Percentiles rank a stretch among this genome's conserved stretches.
Conservation (phyloP, 2,888 invertebrate genomes). For the Hecatera dysodea region DNA sequence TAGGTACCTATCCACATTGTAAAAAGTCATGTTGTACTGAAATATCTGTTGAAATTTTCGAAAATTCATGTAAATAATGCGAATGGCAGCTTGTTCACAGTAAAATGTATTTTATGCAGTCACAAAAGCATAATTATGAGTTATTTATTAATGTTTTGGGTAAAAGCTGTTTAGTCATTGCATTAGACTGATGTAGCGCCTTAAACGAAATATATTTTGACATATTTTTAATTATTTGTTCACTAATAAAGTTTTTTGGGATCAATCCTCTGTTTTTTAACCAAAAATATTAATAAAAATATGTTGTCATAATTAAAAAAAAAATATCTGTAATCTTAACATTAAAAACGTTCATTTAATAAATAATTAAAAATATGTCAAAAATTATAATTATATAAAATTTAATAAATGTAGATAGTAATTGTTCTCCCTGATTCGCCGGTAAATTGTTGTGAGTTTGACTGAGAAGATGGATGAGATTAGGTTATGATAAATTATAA, state of each 20-base stretch:
- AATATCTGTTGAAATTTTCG: constrained; percentile 22
- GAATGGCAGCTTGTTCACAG: constrained; percentile 68
- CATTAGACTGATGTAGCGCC: constrained; percentile 87
- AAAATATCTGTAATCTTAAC: not conserved
- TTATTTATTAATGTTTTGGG: constrained; percentile 67
- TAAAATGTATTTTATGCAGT: constrained; percentile 66
- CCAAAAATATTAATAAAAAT: not conserved
- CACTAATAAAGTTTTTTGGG: constrained; percentile 9
- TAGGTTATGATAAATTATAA: constrained; percentile 88
- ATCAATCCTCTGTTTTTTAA: constrained; percentile 24
- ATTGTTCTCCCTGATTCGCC: constrained; percentile 83
- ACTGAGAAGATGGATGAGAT: constrained; percentile 83
- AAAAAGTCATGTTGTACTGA: constrained; percentile 40
- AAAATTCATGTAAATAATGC: constrained; percentile 64
- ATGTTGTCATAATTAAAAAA: not conserved
- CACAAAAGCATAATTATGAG: constrained; percentile 71
- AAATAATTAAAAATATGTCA: constrained; percentile 76
- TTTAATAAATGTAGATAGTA: constrained; percentile 76
- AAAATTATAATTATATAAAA: constrained; percentile 69
- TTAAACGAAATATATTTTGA: constrained; percentile 72
- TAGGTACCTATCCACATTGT: not conserved
- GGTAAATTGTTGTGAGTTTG: constrained; percentile 81
- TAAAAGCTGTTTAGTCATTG: constrained; percentile 82
- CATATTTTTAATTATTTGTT: constrained; percentile 76
- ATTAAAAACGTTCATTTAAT: not conserved